Conservation (phyloP, 2,113 vertebrate species). For the Piprites chloris region DNA sequence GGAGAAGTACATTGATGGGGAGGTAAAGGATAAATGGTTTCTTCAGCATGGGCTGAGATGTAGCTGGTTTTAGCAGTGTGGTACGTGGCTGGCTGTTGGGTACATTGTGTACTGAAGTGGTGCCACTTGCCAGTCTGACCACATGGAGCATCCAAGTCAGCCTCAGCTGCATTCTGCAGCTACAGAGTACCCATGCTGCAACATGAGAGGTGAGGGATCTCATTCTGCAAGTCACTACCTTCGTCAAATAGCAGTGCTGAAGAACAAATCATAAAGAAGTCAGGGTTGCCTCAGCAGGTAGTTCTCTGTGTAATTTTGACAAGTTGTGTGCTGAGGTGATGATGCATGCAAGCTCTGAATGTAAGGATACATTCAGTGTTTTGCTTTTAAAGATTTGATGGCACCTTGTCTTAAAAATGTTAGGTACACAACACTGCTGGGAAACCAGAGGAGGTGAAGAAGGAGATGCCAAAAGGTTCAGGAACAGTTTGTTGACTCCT, state of each 20-base stretch:
- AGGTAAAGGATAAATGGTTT: conserved; percentile 76
- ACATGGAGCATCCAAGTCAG: background rate
- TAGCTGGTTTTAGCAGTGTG: background rate
- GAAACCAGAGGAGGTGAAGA: background rate
- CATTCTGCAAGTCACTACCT: background rate
- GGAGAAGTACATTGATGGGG: conserved; percentile 97
- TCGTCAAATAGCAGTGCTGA: background rate
- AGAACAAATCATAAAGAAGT: background rate
- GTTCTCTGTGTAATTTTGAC: background rate
- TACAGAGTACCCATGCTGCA: background rate
- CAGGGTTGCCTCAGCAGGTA: background rate
- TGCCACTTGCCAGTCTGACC: background rate
- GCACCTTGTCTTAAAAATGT: background rate
- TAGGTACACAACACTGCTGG: background rate
- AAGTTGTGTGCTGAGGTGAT: background rate
- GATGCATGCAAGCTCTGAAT: background rate
- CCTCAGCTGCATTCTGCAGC: background rate
- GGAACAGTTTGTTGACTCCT: background rate
- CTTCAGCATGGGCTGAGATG: background rate
- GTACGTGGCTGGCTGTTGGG: accelerated
- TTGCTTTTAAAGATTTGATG: background rate
- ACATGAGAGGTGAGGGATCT: background rate
- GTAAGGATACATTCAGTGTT: background rate
- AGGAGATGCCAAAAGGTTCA: background rate
- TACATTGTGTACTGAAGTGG: background rate